Conservation (phyloP, 2,113 vertebrate species). For the Tor tambroides region DNA sequence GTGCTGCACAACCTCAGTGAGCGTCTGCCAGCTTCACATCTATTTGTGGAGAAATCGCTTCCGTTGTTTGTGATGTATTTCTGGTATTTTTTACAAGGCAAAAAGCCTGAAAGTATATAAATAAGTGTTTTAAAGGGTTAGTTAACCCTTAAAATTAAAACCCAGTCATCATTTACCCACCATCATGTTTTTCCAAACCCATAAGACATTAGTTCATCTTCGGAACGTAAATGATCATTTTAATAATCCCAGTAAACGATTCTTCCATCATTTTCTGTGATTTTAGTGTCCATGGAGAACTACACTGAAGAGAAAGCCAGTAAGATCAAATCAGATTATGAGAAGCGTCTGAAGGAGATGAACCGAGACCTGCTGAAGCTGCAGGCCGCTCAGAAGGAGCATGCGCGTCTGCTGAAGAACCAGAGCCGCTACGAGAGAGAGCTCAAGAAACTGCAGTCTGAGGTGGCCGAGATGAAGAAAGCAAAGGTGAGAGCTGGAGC, state of each 20-base stretch:
- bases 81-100: neutral
- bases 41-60: too few species aligned
- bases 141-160: too few species aligned
- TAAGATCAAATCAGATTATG: constrained; percentile 91
- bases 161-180: too few species aligned
- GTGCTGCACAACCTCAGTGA: constrained; percentile 97
- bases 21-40: constrained; percentile 16
- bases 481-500: constrained; percentile 83
- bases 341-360: constrained; percentile 97
- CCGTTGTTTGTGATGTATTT: neutral
- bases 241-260: neutral
- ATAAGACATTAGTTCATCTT: too few species aligned
- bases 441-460: constrained; percentile 90
- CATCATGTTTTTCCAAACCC: too few species aligned
- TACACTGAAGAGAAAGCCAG: constrained; percentile 96
- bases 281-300: constrained; percentile 90
- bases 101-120: neutral
- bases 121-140: neutral
- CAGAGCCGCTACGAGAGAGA: constrained; percentile 92
- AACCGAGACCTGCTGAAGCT: constrained; percentile 94
- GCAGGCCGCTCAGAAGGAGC: constrained; percentile 93
- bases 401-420: constrained; percentile 92
- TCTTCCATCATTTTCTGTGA: neutral
- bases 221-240: too few species aligned
- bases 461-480: constrained; percentile 97